These are phyloP conservation scores for Sycophila texana DNA, from an alignment of 2,888 invertebrate species.

Conservation along the genomic window DNA sequence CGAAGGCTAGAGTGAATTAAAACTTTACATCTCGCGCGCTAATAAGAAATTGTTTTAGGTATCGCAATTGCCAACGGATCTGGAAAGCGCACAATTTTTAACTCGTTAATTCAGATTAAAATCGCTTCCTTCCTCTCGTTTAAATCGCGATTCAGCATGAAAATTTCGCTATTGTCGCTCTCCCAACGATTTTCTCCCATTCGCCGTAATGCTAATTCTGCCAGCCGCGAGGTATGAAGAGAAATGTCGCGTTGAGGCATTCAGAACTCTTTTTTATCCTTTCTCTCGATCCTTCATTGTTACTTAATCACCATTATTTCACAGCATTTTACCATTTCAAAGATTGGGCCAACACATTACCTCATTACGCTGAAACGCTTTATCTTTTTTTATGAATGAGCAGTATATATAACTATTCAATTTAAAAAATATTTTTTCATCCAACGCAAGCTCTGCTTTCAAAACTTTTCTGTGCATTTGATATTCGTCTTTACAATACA, in stretches of 20 bases:
- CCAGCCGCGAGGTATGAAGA: conserved; percentile 24
- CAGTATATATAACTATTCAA: conserved; percentile 11
- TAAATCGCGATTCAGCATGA: conserved; percentile 55
- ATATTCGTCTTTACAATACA: no score
- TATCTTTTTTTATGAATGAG: conserved; percentile 5
- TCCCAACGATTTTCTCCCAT: conserved; percentile 54
- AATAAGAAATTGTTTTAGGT: conserved; percentile 38
- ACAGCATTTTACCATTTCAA: conserved; percentile 35
- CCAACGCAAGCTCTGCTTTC: background rate
- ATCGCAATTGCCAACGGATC: conserved; percentile 12
- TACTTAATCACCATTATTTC: conserved; percentile 56
- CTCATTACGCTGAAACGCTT: conserved; percentile 39
- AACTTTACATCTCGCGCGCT: background rate
- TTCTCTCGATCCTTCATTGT: conserved; percentile 53
- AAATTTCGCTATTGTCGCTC: conserved; percentile 53
- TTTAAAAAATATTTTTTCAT: conserved; percentile 20
- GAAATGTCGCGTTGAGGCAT: conserved; percentile 44
- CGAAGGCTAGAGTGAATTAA: background rate
- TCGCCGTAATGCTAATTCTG: conserved; percentile 55
- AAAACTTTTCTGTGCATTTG: background rate
- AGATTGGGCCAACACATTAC: conserved; percentile 32
- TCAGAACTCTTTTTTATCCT: conserved; percentile 33
- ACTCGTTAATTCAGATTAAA: conserved; percentile 57
- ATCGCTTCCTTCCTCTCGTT: conserved; percentile 55
- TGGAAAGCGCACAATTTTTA: conserved; percentile 50